Conservation (phyloP, 2,888 invertebrate genomes). For the Sympetrum striolatum region DNA sequence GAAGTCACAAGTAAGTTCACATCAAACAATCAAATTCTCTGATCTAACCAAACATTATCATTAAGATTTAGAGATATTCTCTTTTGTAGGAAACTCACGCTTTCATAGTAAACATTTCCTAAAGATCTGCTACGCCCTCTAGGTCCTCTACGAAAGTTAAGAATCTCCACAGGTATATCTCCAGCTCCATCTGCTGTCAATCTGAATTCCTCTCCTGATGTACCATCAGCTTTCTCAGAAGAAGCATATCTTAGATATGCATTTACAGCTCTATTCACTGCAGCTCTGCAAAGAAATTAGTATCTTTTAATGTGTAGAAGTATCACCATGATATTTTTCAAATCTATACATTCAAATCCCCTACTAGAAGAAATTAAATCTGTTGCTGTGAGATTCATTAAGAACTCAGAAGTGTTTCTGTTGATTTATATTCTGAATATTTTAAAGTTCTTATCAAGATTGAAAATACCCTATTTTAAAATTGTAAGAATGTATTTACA, state of each 20-base stretch:
- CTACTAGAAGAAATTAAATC: too few relatives aligned
- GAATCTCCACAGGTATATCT: slow-evolving; percentile 57
- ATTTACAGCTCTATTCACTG: slow-evolving; percentile 49
- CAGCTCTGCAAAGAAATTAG: slow-evolving; percentile 46
- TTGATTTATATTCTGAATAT: too few relatives aligned
- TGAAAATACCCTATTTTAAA: too few relatives aligned
- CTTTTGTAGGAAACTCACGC: slow-evolving; percentile 39
- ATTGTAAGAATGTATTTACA: too few relatives aligned
- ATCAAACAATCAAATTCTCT: too few relatives aligned
- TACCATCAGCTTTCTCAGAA: slow-evolving; percentile 53
- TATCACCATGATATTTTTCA: not conserved
- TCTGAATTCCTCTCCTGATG: slow-evolving; percentile 55
- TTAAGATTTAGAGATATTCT: not conserved
- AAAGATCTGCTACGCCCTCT: slow-evolving; percentile 45
- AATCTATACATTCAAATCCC: not conserved
- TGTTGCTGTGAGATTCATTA: too few relatives aligned
- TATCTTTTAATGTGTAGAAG: not conserved
- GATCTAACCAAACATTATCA: not conserved
- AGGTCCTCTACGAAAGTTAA: slow-evolving; percentile 53
- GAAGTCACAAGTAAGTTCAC: too few relatives aligned
- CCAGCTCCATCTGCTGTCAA: slow-evolving; percentile 58
- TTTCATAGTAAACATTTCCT: slow-evolving; percentile 48
- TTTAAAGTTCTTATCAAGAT: too few relatives aligned
- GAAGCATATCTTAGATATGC: slow-evolving; percentile 52
- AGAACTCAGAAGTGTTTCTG: too few relatives aligned